Base-by-base conservation (phyloP, 2,113 vertebrate genomes). In the Lophochroa leadbeateri region DNA sequence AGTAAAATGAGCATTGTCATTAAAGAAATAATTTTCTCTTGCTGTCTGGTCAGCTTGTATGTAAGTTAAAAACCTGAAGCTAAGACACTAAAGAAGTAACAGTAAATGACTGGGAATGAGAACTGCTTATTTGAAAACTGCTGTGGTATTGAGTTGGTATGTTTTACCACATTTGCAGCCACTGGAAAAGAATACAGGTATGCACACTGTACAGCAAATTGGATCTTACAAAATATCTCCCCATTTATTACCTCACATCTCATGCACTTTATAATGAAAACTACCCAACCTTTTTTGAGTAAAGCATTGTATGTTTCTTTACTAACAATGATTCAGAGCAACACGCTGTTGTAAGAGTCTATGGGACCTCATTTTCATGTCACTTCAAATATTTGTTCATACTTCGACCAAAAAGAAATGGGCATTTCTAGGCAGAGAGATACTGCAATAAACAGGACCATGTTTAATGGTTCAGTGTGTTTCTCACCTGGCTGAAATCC, bases 331-430 rank as follows among this genome's bases (percentile, higher is more conserved):
- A 55, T 52, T 44, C 50, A 83, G 69, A 74, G 57, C 49, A 82
- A 61, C 14, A 41, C 68, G 44, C 10, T 65, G 21, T 53, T 88
- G 13, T 49, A 68, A 88, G 67, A 86, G 46, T 68, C 70, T 46
- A 17, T 63, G 79, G 55, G 29, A 68, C 70, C 16, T 50, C 39
- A 63, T 68, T 90, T 95, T 67, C 65, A 37, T 4, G 1, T 68
- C 74, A 10, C 28, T 88, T 92, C 75, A 88, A 90, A 82, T 94
- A 57, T 85, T 92, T 92, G 67, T 71, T 86, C 41, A 41, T n/a
- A 43, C 29, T 82, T 76, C 25, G 43, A 79, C 43, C 31, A 41
- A 57, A 81, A 44, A 60, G 67, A 92, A 85, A 61, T 13, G 39
- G 28, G 58, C 39, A 64, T 92, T 96, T 96, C 85, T 61, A 76